These are phyloP conservation scores for Drepana falcataria DNA, from an alignment of 2,888 invertebrate genomes.

Conservation along the genomic window DNA sequence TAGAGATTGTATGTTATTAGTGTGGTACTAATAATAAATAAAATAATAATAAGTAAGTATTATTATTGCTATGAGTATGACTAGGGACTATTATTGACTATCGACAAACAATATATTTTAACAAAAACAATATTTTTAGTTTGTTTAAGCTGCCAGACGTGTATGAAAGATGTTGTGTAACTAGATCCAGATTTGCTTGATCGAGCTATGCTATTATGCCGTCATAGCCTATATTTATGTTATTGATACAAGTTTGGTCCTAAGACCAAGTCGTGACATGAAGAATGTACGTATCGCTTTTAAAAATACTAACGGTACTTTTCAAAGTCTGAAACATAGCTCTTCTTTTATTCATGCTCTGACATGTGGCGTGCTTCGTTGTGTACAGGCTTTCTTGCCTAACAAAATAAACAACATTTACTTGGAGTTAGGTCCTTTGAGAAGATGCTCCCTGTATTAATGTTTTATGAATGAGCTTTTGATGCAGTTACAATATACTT, in stretches of 20 bases:
- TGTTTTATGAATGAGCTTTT: conserved; percentile 72
- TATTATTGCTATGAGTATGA: no score
- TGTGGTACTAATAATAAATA: no score
- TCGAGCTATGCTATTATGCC: no score
- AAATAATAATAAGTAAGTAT: no score
- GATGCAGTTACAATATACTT: conserved; percentile 45
- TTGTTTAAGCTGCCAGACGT: no score
- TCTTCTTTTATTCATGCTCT: conserved; percentile 76
- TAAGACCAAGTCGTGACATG: conserved; percentile 46
- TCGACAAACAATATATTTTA: no score
- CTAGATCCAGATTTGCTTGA: no score
- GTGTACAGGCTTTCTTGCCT: conserved; percentile 72
- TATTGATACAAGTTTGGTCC: conserved; percentile 38
- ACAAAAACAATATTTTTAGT: no score
- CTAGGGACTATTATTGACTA: no score
- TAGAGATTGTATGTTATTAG: no score
- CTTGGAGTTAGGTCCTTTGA: conserved; percentile 74
- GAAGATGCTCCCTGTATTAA: conserved; percentile 55
- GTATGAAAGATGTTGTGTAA: no score
- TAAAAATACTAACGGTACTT: conserved; percentile 69
- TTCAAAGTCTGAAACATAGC: conserved; percentile 73
- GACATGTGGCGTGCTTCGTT: conserved; percentile 72
- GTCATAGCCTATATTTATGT: conserved; percentile 12
- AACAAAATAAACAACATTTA: conserved; percentile 77
- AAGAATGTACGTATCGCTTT: conserved; percentile 55